Percentiles rank a stretch among this genome's conserved stretches.
These are phyloP conservation scores for Siniperca obscura DNA, from an alignment of 2,797 vertebrate genomes.

Conservation along the genomic window DNA sequence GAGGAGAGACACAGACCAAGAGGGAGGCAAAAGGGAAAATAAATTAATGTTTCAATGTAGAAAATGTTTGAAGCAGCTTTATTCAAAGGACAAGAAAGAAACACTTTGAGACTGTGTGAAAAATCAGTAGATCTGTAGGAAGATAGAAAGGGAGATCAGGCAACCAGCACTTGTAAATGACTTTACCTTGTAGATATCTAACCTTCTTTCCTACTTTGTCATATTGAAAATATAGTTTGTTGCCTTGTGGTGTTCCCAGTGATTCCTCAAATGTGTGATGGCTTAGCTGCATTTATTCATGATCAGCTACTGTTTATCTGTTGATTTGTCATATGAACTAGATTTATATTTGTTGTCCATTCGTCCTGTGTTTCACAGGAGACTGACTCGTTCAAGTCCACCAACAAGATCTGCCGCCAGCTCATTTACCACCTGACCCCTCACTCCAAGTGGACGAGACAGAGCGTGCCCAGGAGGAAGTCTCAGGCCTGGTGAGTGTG, in stretches of 20 bases:
- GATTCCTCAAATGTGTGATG: not conserved
- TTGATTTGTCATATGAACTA: not conserved
- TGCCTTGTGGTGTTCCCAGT: not conserved
- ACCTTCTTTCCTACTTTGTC: not conserved
- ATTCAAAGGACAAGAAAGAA: constrained; percentile 45
- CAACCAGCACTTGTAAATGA: constrained; percentile 13
- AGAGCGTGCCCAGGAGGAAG: constrained; percentile 87
- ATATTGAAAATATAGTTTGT: not conserved
- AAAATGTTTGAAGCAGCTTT: constrained; percentile 56
- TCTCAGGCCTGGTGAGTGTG: constrained; percentile 89
- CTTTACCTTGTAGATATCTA: constrained; percentile 9
- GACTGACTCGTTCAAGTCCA: constrained; percentile 87
- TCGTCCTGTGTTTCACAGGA: constrained; percentile 79
- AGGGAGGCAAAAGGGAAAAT: constrained; percentile 29
- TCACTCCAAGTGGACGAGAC: constrained; percentile 88
- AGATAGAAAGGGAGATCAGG: constrained; percentile 14
- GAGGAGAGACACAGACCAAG: constrained; percentile 18
- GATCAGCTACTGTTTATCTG: not conserved
- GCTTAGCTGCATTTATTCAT: not conserved
- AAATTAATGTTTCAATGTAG: constrained; percentile 38
- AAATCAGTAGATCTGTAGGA: constrained; percentile 26
- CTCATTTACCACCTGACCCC: constrained; percentile 93
- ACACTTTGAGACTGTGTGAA: constrained; percentile 39
- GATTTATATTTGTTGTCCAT: not conserved
- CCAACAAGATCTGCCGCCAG: constrained; percentile 92